Base-by-base conservation (phyloP, 2,888 invertebrate genomes). In the Drosophila nr. perissopoda region DNA sequence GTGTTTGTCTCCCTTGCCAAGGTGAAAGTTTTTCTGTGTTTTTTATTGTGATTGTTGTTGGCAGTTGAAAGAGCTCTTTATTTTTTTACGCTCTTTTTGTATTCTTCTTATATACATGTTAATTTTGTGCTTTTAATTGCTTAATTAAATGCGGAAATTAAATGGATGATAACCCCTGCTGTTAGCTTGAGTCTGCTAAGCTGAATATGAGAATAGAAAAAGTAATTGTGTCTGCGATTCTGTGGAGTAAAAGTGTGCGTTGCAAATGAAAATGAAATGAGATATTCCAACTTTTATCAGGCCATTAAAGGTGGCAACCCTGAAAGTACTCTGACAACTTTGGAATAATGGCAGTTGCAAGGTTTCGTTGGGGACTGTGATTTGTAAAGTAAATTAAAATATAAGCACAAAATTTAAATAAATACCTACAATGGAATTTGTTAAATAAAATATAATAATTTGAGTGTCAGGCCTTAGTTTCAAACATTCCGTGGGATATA, bases 141-240 rank as follows among this genome's bases (percentile, higher is more conserved):
- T 75, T 73, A 79, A 85, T 85, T 89, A 79, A 87, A 76, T 87
- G 84, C 73, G 80, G 82, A 83, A 85, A 87, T 83, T 83, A 84
- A 81, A 73, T 69, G 66, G 63, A 70, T 78, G 61, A 76, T 80
- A 72, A 67, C 42, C 56, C 40, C 38, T 40, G 33, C 38, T 33
- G 56, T 53, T 27, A 62, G 61, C 40, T 60, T 7, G 36, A 60
- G 34, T 29, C 21, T 11, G 36, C 10, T 51, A 31, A 36, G 54
- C 51, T 49, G 31, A 70, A 82, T 69, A 82, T 75, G 80, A 78
- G 72, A 78, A 69, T 58, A 59, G 58, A 64, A 40, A n/a, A 29
- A 57, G 64, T 27, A 27, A 33, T 31, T 75, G 29, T 33, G 48
- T 57, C 31, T 53, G 53, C 48, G 45, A 62, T 73, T 73, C 69